Evolutionary conservation across 2,113 vertebrate species (phyloP), one percentile per base, ranked within the genome.

Genomic region (Micronisus gabar): DNA sequence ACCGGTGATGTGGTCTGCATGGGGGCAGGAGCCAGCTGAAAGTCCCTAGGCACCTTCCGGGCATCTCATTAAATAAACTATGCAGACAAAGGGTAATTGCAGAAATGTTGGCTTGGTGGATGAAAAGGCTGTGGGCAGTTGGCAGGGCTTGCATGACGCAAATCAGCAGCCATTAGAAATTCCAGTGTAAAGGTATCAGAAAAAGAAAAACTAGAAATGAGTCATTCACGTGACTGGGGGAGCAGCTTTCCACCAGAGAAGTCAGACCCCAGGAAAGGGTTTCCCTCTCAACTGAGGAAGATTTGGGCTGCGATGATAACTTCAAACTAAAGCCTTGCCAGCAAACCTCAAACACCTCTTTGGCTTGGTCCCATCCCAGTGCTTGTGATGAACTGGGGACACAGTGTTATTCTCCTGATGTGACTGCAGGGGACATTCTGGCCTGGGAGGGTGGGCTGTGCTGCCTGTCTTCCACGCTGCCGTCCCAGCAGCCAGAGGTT

Each of bases 1-100:
- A 40, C n/a, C 3, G 1, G 32, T 10, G 23, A 10, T 47, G 52
- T 36, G 86, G 62, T 63, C 71, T 76, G 2, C 0, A 0, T 2
- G 34, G 82, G 41, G 66, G 30, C 67, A 38, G 82, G 58, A 90
- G 56, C 65, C 55, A 50, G 53, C 78, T 40, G 68, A 29, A 34
- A 23, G 50, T 29, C 80, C 63, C 50, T 22, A 9, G 26, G 43
- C 55, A n/a, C 50, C 41, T 92, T 73, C 86, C 1, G 3, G 26
- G 22, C 13, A 0, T 78, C 4, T 15, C 62, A 18, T 84, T 66
- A 61, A 86, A 74, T 62, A 56, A 92, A 47, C 62, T 56, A 13
- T 22, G 50, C 80, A 78, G 80, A 56, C 58, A 80, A 76, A 88
- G 88, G 65, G 67, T 58, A 38, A 29, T 41, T 62, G 89, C 73